phyloP scores from a whole-genome alignment of 2,888 invertebrate genomes.

The Meta bourneti region DNA sequence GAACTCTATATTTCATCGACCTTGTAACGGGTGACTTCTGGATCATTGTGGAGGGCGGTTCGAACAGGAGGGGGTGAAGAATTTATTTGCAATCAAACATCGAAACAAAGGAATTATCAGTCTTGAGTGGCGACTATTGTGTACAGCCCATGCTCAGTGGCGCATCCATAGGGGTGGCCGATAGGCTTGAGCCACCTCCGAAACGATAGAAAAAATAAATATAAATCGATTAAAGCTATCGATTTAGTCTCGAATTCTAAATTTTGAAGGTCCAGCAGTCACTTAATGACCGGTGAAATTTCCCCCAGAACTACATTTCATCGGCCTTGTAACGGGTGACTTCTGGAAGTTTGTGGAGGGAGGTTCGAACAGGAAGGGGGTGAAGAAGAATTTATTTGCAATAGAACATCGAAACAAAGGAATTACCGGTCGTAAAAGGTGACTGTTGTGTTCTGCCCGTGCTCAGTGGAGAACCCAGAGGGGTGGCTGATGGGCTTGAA shows the following conservation, averaged over 20 bases:
- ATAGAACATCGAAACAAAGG: slow-evolving; percentile 8
- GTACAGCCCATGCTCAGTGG: no score
- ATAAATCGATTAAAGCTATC: no score
- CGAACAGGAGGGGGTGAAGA: background rate
- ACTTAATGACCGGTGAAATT: slow-evolving; percentile 59
- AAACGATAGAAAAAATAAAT: no score
- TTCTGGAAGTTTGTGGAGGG: background rate
- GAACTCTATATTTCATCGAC: slow-evolving; percentile 46
- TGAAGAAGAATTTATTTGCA: slow-evolving; percentile 26
- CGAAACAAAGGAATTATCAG: background rate
- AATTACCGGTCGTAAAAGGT: no score
- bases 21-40: slow-evolving; percentile 36
- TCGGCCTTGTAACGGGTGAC: slow-evolving; percentile 38
- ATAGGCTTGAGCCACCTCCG: no score
- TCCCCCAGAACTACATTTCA: slow-evolving; percentile 53
- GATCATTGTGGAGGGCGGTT: background rate
- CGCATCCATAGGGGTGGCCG: no score
- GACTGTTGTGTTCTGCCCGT: no score
- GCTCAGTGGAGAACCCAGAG: no score
- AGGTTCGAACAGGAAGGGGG: background rate
- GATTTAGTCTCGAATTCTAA: slow-evolving; percentile 46
- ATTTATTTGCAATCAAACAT: slow-evolving; percentile 29
- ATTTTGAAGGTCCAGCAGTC: slow-evolving; percentile 67
- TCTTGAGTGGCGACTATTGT: no score
- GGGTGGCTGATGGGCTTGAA: no score